A percentile compares a stretch with the other conserved stretches of the same genome.
phyloP scores from a whole-genome alignment of 2,113 vertebrate species.

The Cavia aperea region DNA sequence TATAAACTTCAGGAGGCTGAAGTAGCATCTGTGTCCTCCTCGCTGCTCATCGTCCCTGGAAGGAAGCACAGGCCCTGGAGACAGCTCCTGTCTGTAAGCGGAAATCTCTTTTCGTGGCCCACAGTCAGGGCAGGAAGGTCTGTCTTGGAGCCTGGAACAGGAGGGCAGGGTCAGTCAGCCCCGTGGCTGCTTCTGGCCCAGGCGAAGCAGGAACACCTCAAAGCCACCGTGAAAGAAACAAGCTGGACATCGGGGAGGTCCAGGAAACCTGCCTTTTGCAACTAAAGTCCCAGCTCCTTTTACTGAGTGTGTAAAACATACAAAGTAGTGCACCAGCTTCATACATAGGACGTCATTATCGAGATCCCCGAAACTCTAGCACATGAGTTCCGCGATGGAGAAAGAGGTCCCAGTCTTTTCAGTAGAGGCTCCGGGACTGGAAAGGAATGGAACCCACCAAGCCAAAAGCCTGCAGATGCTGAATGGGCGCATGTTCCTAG shows the following conservation, averaged over 20 bases:
- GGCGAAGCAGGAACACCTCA: no score
- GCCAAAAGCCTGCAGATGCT: fast-evolving
- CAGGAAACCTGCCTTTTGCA: fast-evolving
- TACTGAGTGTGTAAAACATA: fast-evolving
- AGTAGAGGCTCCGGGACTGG: neutral
- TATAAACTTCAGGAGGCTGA: neutral
- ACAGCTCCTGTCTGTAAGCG: fast-evolving
- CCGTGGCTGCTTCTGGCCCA: fast-evolving
- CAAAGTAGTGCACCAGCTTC: fast-evolving
- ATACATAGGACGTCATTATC: fast-evolving
- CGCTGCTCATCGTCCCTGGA: neutral
- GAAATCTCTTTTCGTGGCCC: neutral
- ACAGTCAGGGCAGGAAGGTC: neutral
- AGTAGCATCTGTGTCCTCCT: fast-evolving
- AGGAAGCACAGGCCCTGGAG: fast-evolving
- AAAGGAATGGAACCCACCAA: neutral
- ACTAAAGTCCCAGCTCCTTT: fast-evolving
- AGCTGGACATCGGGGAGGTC: neutral
- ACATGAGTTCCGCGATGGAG: fast-evolving
- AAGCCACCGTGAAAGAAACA: fast-evolving
- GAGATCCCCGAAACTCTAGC: fast-evolving
- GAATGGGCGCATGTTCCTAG: fast-evolving
- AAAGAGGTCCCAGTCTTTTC: fast-evolving
- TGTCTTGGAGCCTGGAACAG: no score
- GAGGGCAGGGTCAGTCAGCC: neutral